Evolutionary conservation across 2,888 invertebrate genomes (phyloP).

Genomic region (Athalia cordata): DNA sequence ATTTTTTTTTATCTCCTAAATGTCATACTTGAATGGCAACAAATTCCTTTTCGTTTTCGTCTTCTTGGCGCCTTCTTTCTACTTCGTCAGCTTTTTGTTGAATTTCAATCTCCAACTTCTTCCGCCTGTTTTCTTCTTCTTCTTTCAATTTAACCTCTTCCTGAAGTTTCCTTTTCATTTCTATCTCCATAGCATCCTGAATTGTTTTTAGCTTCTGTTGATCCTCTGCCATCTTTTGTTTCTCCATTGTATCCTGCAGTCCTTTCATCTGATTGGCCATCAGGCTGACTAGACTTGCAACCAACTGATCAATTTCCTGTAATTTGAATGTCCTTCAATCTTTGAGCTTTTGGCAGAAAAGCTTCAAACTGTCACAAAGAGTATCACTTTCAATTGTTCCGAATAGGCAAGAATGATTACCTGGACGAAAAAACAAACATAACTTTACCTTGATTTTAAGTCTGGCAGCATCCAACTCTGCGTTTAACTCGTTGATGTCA

Average conservation of each 20-base stretch:
- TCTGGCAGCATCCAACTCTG: constrained; percentile 81
- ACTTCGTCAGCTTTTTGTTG: constrained; percentile 90
- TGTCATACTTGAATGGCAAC: constrained; percentile 76
- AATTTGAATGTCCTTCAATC: constrained; percentile 80
- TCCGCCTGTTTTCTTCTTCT: constrained; percentile 86
- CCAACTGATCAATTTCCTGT: constrained; percentile 83
- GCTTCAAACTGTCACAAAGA: neutral
- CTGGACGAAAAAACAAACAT: neutral
- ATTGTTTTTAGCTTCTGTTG: constrained; percentile 89
- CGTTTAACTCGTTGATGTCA: constrained; percentile 84
- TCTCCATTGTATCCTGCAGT: constrained; percentile 83
- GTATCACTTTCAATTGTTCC: constrained; percentile 25
- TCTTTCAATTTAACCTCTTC: constrained; percentile 83
- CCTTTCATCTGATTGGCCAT: constrained; percentile 82
- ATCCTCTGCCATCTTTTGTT: constrained; percentile 89
- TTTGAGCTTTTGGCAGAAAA: constrained; percentile 72
- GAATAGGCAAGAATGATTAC: neutral
- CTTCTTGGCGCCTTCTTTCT: constrained; percentile 81
- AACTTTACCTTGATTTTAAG: constrained; percentile 81
- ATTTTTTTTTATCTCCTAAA: too few relatives aligned
- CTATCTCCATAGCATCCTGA: constrained; percentile 91
- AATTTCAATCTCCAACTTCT: constrained; percentile 92
- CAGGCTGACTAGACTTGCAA: constrained; percentile 81
- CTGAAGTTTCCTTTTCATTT: constrained; percentile 85
- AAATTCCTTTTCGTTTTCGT: constrained; percentile 83